Evolutionary conservation across 2,113 vertebrate genomes (phyloP).

Genomic region (Anser brachyrhynchus): DNA sequence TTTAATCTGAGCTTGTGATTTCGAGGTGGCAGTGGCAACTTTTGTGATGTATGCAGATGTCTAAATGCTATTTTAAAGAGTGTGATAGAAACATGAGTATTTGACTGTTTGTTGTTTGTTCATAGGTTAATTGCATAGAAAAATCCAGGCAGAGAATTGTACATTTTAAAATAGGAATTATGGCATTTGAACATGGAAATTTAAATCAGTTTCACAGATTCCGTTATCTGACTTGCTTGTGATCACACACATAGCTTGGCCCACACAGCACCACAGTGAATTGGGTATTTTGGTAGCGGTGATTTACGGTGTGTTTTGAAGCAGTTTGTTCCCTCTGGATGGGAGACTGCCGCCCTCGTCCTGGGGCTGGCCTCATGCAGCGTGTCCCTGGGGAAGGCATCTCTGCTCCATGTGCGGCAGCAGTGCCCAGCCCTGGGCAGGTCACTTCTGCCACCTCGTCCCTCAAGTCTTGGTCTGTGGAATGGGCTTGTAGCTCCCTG

Average conservation of each 20-base stretch:
- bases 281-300: not conserved
- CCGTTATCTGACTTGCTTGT: not conserved
- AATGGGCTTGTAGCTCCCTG: not conserved
- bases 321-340: not conserved
- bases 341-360: too few relatives aligned
- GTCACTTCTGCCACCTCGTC: not conserved
- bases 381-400: not conserved
- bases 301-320: not conserved
- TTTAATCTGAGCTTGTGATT: not conserved
- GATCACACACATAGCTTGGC: not conserved
- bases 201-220: constrained; percentile 25
- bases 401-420: not conserved
- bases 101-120: not conserved
- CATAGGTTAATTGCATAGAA: not conserved
- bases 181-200: not conserved
- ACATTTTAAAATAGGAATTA: not conserved
- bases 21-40: not conserved
- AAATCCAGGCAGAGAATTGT: not conserved
- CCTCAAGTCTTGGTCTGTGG: not conserved
- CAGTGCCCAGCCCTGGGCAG: not conserved
- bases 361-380: not conserved
- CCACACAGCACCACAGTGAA: not conserved
- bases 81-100: not conserved
- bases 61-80: not conserved
- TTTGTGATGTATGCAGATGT: not conserved